Percentiles rank a stretch among this genome's conserved stretches.
Conservation (phyloP, 2,888 invertebrate genomes). For the Tinea pellionella region DNA sequence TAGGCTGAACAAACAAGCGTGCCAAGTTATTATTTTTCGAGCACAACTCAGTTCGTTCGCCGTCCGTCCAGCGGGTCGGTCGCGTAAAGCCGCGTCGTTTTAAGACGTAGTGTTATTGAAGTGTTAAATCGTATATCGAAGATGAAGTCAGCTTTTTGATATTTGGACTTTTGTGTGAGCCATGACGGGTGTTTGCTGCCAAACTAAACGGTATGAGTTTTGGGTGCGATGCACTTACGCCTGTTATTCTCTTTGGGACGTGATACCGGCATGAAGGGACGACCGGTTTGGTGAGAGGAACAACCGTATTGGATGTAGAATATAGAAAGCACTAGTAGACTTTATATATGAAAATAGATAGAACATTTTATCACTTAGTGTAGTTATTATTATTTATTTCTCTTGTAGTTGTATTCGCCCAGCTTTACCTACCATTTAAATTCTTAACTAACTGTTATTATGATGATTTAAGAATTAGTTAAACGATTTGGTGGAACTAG, state of each 20-base stretch:
- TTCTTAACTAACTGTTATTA: too few species aligned
- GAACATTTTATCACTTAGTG: too few species aligned
- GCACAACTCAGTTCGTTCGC: slow-evolving; percentile 19
- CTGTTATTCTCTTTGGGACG: slow-evolving; percentile 40
- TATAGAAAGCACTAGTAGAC: slow-evolving; percentile 31
- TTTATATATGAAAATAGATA: too few species aligned
- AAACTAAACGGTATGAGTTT: slow-evolving; percentile 48
- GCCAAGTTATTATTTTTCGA: slow-evolving; percentile 18
- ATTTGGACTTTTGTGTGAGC: not conserved
- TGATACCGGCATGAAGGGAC: slow-evolving; percentile 58
- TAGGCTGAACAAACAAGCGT: slow-evolving; percentile 34
- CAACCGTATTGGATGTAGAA: slow-evolving; percentile 26
- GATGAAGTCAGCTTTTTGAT: not conserved
- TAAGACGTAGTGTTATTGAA: not conserved
- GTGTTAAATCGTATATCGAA: not conserved
- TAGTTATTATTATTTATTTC: not conserved
- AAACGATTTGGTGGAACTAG: too few species aligned
- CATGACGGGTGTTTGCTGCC: slow-evolving; percentile 53
- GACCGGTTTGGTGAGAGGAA: slow-evolving; percentile 66
- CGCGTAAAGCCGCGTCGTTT: slow-evolving; percentile 25
- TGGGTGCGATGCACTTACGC: slow-evolving; percentile 50
- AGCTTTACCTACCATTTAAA: too few species aligned
- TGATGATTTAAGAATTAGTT: too few species aligned
- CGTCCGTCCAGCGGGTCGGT: slow-evolving; percentile 27
- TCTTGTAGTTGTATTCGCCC: slow-evolving; percentile 13